Evolutionary conservation across 2,113 vertebrate species (phyloP).

Genomic region (Pavo muticus): DNA sequence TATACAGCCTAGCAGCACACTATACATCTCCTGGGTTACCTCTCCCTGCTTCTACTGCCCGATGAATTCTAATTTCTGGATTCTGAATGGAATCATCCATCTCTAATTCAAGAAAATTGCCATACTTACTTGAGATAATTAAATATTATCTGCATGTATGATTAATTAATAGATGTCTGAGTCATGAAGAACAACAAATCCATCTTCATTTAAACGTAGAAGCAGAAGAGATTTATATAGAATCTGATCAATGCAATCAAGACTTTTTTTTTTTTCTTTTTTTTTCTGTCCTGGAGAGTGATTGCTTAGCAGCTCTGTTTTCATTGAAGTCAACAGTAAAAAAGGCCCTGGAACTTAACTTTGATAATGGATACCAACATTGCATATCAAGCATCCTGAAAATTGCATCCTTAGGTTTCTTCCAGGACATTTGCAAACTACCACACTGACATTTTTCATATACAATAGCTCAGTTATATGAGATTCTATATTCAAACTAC

Average conservation of each 20-base stretch:
- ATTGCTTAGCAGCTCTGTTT: not conserved
- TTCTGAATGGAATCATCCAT: conserved; percentile 22
- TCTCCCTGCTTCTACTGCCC: too few relatives aligned
- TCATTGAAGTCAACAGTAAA: not conserved
- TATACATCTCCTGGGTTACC: too few relatives aligned
- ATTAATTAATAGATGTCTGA: conserved; percentile 46
- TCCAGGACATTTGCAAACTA: not conserved
- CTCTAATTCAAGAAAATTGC: conserved; percentile 45
- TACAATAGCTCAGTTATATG: not conserved
- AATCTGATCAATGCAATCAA: not conserved
- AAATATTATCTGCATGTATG: conserved; percentile 38
- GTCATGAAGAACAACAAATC: conserved; percentile 44
- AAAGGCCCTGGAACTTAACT: not conserved
- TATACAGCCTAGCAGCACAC: too few relatives aligned
- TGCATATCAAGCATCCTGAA: not conserved
- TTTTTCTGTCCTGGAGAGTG: not conserved
- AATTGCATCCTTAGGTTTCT: not conserved
- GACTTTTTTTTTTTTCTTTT: not conserved
- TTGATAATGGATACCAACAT: not conserved
- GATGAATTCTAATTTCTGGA: conserved; percentile 3
- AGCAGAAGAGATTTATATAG: not conserved
- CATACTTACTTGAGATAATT: conserved; percentile 17
- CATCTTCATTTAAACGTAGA: conserved; percentile 44
- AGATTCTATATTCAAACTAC: not conserved
- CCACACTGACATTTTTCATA: not conserved